These are phyloP conservation scores for Neuroscelio doddi DNA, from an alignment of 2,888 invertebrate species.

Conservation along the genomic window DNA sequence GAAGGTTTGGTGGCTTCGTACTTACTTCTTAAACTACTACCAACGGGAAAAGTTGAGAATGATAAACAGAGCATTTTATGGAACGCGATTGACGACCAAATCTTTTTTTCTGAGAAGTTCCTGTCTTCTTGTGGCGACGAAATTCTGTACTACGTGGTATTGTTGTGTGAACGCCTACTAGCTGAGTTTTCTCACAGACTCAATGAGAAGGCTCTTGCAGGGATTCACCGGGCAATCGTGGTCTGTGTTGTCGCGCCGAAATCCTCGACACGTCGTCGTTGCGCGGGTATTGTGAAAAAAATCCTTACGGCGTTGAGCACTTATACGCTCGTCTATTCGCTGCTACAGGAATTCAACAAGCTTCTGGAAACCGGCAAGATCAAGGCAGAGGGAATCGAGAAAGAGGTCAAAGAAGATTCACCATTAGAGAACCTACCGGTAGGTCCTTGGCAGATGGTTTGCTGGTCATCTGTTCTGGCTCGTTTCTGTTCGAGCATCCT, in stretches of 20 bases:
- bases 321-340: slow-evolving; percentile 76
- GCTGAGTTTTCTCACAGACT: slow-evolving; percentile 80
- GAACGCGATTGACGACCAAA: slow-evolving; percentile 82
- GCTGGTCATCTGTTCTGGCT: slow-evolving; percentile 74
- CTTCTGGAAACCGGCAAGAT: slow-evolving; percentile 79
- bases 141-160: slow-evolving; percentile 80
- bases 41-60: slow-evolving; percentile 71
- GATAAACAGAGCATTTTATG: slow-evolving; percentile 77
- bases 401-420: slow-evolving; percentile 68
- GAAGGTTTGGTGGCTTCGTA: slow-evolving; percentile 83
- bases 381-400: slow-evolving; percentile 71
- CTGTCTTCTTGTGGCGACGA: slow-evolving; percentile 82
- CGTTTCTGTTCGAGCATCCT: slow-evolving; percentile 69
- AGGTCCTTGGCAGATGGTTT: slow-evolving; percentile 76
- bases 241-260: slow-evolving; percentile 79
- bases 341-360: slow-evolving; percentile 79
- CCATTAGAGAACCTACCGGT: slow-evolving; percentile 73
- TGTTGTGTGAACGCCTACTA: slow-evolving; percentile 82
- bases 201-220: slow-evolving; percentile 76
- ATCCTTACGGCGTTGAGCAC: slow-evolving; percentile 78
- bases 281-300: slow-evolving; percentile 76
- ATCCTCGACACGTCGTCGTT: slow-evolving; percentile 77
- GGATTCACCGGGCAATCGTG: slow-evolving; percentile 82
- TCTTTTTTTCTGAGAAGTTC: slow-evolving; percentile 88
- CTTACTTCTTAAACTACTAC: slow-evolving; percentile 78